phyloP scores from a whole-genome alignment of 2,113 vertebrate species.

The Amazona guildingii region DNA sequence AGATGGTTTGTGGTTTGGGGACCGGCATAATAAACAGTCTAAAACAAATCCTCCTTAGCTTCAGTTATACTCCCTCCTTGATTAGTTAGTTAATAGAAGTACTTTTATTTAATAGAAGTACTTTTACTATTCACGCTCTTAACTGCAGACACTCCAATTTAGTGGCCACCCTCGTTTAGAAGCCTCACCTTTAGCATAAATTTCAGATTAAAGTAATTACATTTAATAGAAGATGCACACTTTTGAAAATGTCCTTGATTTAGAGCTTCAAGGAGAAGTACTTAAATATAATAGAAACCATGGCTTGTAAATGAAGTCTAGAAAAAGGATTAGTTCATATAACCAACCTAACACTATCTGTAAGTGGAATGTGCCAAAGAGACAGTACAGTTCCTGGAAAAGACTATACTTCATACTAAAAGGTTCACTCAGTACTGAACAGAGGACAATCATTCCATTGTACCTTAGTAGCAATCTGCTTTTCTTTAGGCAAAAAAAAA shows the following conservation, averaged over 20 bases:
- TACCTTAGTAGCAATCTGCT: neutral
- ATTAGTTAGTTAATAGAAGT: neutral
- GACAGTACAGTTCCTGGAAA: slow-evolving; percentile 17
- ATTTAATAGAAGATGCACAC: slow-evolving; percentile 21
- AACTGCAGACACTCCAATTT: slow-evolving; percentile 25
- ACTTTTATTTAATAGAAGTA: neutral
- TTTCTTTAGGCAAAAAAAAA: neutral
- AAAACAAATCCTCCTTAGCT: neutral
- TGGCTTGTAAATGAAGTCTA: slow-evolving; percentile 9
- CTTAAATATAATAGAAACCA: slow-evolving; percentile 53
- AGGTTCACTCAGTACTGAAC: neutral
- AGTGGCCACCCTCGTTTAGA: slow-evolving; percentile 27
- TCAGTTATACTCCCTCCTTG: neutral
- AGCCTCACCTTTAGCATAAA: slow-evolving; percentile 31
- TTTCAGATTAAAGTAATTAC: slow-evolving; percentile 55
- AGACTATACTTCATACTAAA: neutral
- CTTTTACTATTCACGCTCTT: neutral
- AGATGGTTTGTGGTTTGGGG: neutral
- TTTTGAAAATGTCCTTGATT: slow-evolving; percentile 40
- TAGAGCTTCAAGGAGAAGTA: slow-evolving; percentile 43
- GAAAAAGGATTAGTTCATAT: slow-evolving; percentile 32
- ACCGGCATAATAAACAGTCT: neutral
- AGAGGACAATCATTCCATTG: neutral
- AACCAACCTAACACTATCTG: neutral
- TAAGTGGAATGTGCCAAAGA: neutral